Evolutionary conservation across 2,888 invertebrate species (phyloP), one percentile per base, ranked within the genome.

Genomic region (Sinelater perroti): DNA sequence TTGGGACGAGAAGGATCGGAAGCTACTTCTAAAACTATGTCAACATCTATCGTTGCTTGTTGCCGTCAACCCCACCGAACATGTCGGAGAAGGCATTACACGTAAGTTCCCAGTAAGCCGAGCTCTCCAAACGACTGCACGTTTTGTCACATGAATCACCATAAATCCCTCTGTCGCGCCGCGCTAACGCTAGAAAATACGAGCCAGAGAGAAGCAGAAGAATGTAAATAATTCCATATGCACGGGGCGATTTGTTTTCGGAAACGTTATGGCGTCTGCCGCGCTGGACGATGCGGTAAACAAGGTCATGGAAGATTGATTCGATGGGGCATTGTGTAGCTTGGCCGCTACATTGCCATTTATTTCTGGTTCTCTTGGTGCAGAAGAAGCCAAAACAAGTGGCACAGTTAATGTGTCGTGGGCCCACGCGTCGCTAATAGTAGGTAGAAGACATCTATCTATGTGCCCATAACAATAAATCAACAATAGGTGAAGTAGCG

Each of bases 61-160:
- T 49, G 21, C 36, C 16, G 20, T n/a, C n/a, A n/a, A n/a, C n/a
- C n/a, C n/a, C n/a, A 50, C 30, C 50, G 40, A 50, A 40, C 18
- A 50, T 49, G 50, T 17, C 30, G 36, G 26, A 40, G 10, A 40
- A 40, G 40, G 24, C 21, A 40, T 24, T 40, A 40, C 24, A 16
- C 21, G 40, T 24, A 53, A 44, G 33, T 45, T 44, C 28, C 33
- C 18, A 13, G 36, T 14, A 28, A 14, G 11, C 30, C 40, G 21
- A 31, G 28, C 31, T 26, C 20, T 17, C 33, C 30, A 51, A 40
- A 50, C 40, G 50, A 50, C 38, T 36, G 16, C 38, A 38, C 36
- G 30, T 38, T 50, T 50, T 50, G 24, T 45, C 45, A 45, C 14
- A 33, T 50, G 50, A 50, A 28, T 50, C 50, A 50, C 50, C 17